These are phyloP conservation scores for Apaloderma vittatum DNA, from an alignment of 2,113 vertebrate genomes.

Conservation along the genomic window DNA sequence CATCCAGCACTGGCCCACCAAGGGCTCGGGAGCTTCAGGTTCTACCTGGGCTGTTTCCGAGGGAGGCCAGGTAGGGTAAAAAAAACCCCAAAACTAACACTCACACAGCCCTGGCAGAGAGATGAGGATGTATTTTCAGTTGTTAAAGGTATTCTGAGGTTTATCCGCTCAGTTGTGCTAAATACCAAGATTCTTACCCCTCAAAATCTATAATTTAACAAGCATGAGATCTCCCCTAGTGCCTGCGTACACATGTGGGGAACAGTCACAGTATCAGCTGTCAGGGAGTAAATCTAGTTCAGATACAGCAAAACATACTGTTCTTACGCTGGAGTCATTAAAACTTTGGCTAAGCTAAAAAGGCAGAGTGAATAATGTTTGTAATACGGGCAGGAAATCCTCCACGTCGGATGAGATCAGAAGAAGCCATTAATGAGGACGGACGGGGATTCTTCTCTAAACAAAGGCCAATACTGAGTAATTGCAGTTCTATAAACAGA, in stretches of 20 bases:
- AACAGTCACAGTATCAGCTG: neutral
- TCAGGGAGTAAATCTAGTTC: neutral
- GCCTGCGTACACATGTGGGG: neutral
- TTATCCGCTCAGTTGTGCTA: neutral
- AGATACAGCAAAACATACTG: neutral
- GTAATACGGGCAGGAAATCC: slow-evolving; percentile 46
- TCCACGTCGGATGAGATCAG: neutral
- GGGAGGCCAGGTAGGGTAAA: neutral
- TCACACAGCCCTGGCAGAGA: neutral
- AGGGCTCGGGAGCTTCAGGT: neutral
- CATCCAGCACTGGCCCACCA: neutral
- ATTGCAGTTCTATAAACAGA: slow-evolving; percentile 43
- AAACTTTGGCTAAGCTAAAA: slow-evolving; percentile 32
- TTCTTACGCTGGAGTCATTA: neutral
- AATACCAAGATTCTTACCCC: neutral
- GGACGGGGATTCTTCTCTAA: neutral
- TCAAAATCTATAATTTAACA: rapidly evolving
- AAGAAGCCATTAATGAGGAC: slow-evolving; percentile 25
- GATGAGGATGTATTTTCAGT: neutral
- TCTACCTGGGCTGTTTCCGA: neutral
- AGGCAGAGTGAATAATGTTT: slow-evolving; percentile 39
- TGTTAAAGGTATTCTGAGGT: neutral
- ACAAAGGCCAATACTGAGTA: neutral
- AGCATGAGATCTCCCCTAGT: neutral
- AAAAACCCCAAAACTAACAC: neutral